Evolutionary conservation across 1,140 invertebrate genomes (phyloP).

Genomic region (Zophobas atratus): DNA sequence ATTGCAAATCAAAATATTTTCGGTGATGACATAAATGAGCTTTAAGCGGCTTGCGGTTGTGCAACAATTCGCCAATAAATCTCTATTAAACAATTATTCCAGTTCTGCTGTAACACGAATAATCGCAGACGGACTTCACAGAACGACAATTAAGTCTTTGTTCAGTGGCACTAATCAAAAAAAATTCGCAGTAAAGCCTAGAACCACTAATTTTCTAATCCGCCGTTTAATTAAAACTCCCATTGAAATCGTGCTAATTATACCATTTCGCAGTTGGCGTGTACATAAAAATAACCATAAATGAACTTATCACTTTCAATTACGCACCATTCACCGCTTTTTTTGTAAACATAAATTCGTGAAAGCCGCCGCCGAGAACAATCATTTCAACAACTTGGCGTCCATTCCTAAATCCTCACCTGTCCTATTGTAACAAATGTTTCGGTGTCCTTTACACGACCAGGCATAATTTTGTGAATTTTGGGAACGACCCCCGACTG

Average conservation of each 20-base stretch:
- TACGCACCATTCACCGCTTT: too few species aligned
- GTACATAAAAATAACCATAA: too few species aligned
- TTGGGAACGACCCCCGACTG: slow-evolving; percentile 9
- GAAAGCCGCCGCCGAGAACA: neutral
- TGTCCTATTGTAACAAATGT: slow-evolving; percentile 15
- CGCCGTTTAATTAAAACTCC: neutral
- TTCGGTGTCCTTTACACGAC: slow-evolving; percentile 15
- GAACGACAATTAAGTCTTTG: neutral
- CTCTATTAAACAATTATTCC: too few species aligned
- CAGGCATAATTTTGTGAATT: slow-evolving; percentile 10
- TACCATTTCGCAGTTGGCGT: too few species aligned
- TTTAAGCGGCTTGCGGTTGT: too few species aligned
- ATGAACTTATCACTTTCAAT: too few species aligned
- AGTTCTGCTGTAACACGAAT: too few species aligned
- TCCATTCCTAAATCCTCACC: neutral
- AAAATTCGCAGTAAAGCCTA: neutral
- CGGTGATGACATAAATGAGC: too few species aligned
- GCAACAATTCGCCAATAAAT: too few species aligned
- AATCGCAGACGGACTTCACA: slow-evolving; percentile 3
- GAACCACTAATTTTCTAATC: neutral
- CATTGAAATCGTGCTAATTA: too few species aligned
- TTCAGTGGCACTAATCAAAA: neutral
- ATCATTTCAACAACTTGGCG: neutral
- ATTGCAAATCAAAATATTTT: too few species aligned
- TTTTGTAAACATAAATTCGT: neutral